Base-by-base conservation (phyloP, 2,888 invertebrate species). In the Cephus nigrinus region DNA sequence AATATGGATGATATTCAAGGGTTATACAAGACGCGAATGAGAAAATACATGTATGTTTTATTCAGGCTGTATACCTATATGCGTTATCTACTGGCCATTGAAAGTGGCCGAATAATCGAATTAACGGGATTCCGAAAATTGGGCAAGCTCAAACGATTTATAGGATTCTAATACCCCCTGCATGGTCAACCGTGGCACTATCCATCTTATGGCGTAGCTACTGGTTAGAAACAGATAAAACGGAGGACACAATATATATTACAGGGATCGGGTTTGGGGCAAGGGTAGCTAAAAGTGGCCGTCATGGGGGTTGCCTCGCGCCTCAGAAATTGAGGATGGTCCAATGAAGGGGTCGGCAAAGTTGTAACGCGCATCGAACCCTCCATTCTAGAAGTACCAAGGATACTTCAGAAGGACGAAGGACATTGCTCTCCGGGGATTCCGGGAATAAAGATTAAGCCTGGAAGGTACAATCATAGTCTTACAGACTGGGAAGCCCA, bases 171-270 rank as follows among this genome's bases (percentile, higher is more conserved):
- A 77, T 77, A 69, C 74, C 77, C 77, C 69, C 69, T 69, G 74
- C 75, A 55, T 55, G 23, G 55, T 55, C 55, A 55, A 72, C 68
- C 76, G 30, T 73, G 35, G 31, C 4, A 23, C 81, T 75, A 76
- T 78, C 36, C 68, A 75, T 78, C 75, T 78, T 80, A 55, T 55
- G 68, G 75, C 55, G 68, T 74, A 80, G 78, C 76, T 78, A 75
- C 78, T 80, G 81, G 81, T 80, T 78, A 76, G 81, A 79, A 77
- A 78, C 75, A 80, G 78, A 81, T 80, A 78, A 78, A 78, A 76
- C 72, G 31, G 72, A 76, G 72, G 75, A 74, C 55, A 36, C 73
- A 77, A 81, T 81, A 80, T 77, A 81, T 80, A 76, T 77, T 74
- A 69, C 31, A 76, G 75, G 77, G 78, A 75, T 77, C 76, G 36